Conservation (phyloP, 2,888 invertebrate genomes). For the Nemotelus nigrinus region DNA sequence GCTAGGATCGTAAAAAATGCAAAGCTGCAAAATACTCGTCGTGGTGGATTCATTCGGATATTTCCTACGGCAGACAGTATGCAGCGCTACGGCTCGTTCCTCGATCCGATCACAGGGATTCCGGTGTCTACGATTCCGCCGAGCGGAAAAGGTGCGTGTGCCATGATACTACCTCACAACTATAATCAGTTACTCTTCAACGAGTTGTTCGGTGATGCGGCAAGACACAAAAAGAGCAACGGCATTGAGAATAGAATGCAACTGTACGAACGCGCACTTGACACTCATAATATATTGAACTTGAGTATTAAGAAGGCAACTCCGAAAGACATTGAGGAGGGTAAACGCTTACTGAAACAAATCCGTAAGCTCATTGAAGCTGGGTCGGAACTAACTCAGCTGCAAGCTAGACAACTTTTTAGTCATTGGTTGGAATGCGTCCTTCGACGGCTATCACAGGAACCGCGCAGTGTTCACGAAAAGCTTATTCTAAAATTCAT, state of each 20-base stretch:
- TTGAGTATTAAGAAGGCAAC: constrained; percentile 57
- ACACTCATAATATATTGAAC: constrained; percentile 54
- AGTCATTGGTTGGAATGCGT: constrained; percentile 80
- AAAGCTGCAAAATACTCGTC: constrained; percentile 80
- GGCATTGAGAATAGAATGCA: constrained; percentile 65
- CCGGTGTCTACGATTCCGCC: constrained; percentile 74
- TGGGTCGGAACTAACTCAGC: constrained; percentile 72
- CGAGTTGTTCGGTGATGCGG: constrained; percentile 74
- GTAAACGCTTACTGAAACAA: constrained; percentile 59
- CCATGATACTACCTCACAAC: constrained; percentile 73
- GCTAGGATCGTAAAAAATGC: constrained; percentile 78
- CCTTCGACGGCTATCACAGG: constrained; percentile 72
- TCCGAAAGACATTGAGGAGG: constrained; percentile 62
- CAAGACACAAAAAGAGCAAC: constrained; percentile 55
- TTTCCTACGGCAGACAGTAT: constrained; percentile 91
- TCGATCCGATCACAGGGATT: constrained; percentile 79
- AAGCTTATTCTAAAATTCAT: constrained; percentile 80
- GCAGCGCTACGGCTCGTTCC: constrained; percentile 81
- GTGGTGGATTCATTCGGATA: constrained; percentile 90
- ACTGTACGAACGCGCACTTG: constrained; percentile 65
- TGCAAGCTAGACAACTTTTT: constrained; percentile 80
- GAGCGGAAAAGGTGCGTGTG: constrained; percentile 69
- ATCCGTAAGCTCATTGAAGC: constrained; percentile 68
- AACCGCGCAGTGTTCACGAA: constrained; percentile 62
- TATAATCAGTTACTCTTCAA: constrained; percentile 80